phyloP scores from a whole-genome alignment of 2,113 vertebrate genomes.

The Gambusia affinis region DNA sequence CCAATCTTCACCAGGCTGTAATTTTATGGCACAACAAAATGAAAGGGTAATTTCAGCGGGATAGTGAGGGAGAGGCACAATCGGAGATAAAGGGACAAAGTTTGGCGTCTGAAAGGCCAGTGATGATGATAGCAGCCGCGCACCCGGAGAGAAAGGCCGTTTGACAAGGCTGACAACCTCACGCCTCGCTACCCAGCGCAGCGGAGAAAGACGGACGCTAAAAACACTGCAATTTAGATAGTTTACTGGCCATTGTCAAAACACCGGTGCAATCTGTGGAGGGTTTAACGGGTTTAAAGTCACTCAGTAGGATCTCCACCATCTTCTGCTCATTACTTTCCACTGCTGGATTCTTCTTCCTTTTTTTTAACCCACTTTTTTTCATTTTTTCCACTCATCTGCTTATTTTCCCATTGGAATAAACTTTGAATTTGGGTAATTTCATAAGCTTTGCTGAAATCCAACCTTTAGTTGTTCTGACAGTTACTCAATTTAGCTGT shows the following conservation, averaged over 20 bases:
- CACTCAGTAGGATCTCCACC: constrained; percentile 56
- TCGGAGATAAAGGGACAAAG: constrained; percentile 88
- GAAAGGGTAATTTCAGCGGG: constrained; percentile 97
- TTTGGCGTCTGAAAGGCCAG: constrained; percentile 87
- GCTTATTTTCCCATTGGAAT: not conserved
- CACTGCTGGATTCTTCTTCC: constrained; percentile 6
- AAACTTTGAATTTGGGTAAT: not conserved
- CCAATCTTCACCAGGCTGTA: constrained; percentile 97
- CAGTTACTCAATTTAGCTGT: not conserved
- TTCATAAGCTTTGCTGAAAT: not conserved
- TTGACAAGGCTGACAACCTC: constrained; percentile 77
- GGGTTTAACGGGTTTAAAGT: constrained; percentile 82
- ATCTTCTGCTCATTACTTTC: constrained; percentile 48
- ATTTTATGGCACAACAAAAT: constrained; percentile 99
- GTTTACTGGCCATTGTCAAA: constrained; percentile 83
- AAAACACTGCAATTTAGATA: constrained; percentile 82
- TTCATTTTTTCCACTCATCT: not conserved
- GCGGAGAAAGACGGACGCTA: constrained; percentile 69
- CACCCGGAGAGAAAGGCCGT: constrained; percentile 71
- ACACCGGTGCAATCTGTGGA: constrained; percentile 73
- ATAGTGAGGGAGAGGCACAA: constrained; percentile 93
- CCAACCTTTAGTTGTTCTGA: not conserved
- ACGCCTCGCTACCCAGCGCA: constrained; percentile 66
- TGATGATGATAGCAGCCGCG: constrained; percentile 86
- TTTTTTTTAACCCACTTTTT: constrained; percentile 6